A percentile compares a stretch with the other conserved stretches of the same genome.
These are phyloP conservation scores for Madoqua kirkii DNA, from an alignment of 2,113 vertebrate genomes.

Conservation along the genomic window DNA sequence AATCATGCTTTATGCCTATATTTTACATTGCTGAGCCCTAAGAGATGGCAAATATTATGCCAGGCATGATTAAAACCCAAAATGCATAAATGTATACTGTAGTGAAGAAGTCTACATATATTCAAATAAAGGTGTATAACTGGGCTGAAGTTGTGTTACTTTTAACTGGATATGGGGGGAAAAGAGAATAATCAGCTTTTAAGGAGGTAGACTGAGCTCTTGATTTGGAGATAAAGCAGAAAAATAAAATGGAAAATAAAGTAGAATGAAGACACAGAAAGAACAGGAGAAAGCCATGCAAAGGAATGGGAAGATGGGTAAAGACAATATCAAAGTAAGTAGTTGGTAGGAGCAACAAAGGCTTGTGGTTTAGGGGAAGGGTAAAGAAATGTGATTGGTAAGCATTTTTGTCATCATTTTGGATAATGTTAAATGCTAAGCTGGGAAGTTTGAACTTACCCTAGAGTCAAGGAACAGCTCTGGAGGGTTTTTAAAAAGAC, in stretches of 20 bases:
- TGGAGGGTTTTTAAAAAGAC: not conserved
- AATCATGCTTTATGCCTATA: not conserved
- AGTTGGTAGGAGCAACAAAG: not conserved
- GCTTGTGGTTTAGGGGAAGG: not conserved
- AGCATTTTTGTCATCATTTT: not conserved
- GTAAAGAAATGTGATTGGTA: not conserved
- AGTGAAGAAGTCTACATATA: not conserved
- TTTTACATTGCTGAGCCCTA: not conserved
- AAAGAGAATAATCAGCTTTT: not conserved
- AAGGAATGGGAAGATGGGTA: not conserved
- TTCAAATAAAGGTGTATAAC: not conserved
- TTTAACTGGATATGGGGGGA: not conserved
- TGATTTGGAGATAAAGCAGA: not conserved
- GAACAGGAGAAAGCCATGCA: accelerated
- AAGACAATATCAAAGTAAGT: not conserved
- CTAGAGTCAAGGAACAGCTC: not conserved
- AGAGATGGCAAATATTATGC: not conserved
- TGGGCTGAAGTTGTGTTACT: not conserved
- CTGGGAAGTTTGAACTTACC: not conserved
- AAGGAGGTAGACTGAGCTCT: not conserved
- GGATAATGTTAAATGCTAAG: not conserved
- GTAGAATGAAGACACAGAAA: not conserved
- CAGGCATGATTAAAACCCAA: not conserved
- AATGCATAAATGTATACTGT: not conserved
- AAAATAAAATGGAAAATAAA: not conserved